Base-by-base conservation (phyloP, 2,113 vertebrate species). In the Gopherus flavomarginatus region DNA sequence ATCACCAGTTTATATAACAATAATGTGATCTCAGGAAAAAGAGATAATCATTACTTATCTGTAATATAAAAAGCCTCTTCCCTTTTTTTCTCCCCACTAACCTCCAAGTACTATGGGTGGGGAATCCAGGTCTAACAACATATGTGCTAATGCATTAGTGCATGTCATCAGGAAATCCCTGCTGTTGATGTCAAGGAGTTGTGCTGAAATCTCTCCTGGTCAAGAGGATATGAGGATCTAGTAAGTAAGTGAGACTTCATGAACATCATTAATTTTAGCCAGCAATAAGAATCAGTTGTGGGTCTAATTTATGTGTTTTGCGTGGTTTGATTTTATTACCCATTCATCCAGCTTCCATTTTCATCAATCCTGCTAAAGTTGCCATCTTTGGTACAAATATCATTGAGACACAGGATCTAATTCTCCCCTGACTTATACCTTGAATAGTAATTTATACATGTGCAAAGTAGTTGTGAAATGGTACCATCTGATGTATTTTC, bases 111-210 rank as follows among this genome's bases (percentile, higher is more conserved):
- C 49, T 86, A n/a, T 29, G 80, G 42, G 31, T 52, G 19, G 26
- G 26, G 16, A 49, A 53, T 81, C 84, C 78, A 80, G 42, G 44
- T 85, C 81, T 62, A 65, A n/a, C 81, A 85, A 38, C n/a, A 35
- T 85, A 86, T 75, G 81, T 56, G 72, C 59, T 94, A 89, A 95
- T 94, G 65, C 77, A 42, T 90, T 90, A 89, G 77, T 31, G 12
- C 35, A 80, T 90, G 79, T 91, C 59, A 82, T 85, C 54, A 16
- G 69, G 44, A 78, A 80, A 81, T 85, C 90, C 52, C 2, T 49
- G 79, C 10, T 85, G 54, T 72, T 42, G 5, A 8, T 83, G 54
- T 11, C 83, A 86, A 79, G 62, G 85, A 89, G 86, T 81, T 86
- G 80, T 89, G 77, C 53, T 65, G 89, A 84, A 77, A 27, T 90